Conservation (phyloP, 2,113 vertebrate species). For the Lucifuga dentata region DNA sequence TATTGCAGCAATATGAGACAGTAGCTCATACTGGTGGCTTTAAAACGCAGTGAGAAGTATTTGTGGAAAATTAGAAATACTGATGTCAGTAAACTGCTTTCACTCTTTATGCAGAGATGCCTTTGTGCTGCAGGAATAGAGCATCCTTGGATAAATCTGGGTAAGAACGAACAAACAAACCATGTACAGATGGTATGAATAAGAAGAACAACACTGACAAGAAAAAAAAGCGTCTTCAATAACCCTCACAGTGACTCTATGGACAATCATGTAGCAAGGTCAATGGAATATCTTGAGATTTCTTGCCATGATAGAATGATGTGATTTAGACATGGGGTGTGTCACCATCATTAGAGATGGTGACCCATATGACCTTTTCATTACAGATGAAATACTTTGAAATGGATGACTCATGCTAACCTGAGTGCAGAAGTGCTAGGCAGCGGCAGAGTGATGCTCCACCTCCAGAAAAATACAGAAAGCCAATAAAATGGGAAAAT, state of each 20-base stretch:
- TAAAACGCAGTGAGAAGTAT: no score
- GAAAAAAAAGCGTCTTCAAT: constrained; percentile 20
- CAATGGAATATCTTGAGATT: no score
- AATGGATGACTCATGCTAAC: not conserved
- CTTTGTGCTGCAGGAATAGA: not conserved
- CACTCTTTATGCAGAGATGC: no score
- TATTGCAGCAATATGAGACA: no score
- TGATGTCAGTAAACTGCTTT: no score
- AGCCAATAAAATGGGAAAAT: not conserved
- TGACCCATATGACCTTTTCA: constrained; percentile 56
- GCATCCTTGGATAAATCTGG: not conserved
- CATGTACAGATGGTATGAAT: not conserved
- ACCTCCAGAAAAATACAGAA: no score
- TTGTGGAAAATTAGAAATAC: no score
- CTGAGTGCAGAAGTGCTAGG: not conserved
- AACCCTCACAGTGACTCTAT: not conserved
- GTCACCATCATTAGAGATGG: constrained; percentile 36
- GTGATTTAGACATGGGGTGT: constrained; percentile 23
- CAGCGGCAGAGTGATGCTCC: not conserved
- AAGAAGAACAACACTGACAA: not conserved
- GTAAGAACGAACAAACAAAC: no score
- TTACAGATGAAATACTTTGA: constrained; percentile 28
- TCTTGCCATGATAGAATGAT: constrained; percentile 17
- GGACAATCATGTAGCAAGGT: not conserved
- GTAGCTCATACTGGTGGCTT: no score